These are phyloP conservation scores for Drosophila mimica DNA, from an alignment of 2,888 invertebrate species.

Conservation along the genomic window DNA sequence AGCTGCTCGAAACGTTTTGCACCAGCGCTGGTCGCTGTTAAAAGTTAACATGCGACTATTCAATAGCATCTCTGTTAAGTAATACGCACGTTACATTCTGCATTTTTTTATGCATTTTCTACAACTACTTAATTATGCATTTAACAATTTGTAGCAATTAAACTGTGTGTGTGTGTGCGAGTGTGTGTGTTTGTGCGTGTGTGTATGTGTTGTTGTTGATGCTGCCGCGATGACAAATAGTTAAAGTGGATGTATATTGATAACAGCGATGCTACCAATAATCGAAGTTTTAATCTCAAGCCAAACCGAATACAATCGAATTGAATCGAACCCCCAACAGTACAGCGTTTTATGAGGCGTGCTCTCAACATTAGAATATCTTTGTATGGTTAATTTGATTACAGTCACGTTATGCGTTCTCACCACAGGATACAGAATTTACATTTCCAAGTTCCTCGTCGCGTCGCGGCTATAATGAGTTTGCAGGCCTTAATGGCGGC, in stretches of 20 bases:
- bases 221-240: constrained; percentile 35
- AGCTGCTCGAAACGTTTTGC: constrained; percentile 31
- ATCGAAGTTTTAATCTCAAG: constrained; percentile 7
- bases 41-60: constrained; percentile 43
- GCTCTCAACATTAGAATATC: constrained; percentile 77
- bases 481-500: constrained; percentile 78
- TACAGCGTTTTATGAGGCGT: constrained; percentile 76
- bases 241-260: constrained; percentile 29
- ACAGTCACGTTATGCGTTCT: constrained; percentile 86
- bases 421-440: constrained; percentile 86
- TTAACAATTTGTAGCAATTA: constrained; percentile 33
- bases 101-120: constrained; percentile 33
- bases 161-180: constrained; percentile 1
- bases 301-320: constrained; percentile 14
- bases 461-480: constrained; percentile 84
- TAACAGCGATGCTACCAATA: constrained; percentile 32
- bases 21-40: constrained; percentile 44
- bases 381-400: constrained; percentile 82
- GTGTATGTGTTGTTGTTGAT: constrained; percentile 48
- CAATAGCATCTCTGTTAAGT: constrained; percentile 48
- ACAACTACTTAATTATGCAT: constrained; percentile 35
- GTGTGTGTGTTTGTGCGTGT: not conserved
- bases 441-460: constrained; percentile 84
- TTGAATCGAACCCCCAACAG: constrained; percentile 23
- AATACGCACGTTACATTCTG: constrained; percentile 48